A percentile compares a stretch with the other conserved stretches of the same genome.
Evolutionary conservation across 2,797 vertebrate species (phyloP).

Genomic region (Threskiornis aethiopicus): DNA sequence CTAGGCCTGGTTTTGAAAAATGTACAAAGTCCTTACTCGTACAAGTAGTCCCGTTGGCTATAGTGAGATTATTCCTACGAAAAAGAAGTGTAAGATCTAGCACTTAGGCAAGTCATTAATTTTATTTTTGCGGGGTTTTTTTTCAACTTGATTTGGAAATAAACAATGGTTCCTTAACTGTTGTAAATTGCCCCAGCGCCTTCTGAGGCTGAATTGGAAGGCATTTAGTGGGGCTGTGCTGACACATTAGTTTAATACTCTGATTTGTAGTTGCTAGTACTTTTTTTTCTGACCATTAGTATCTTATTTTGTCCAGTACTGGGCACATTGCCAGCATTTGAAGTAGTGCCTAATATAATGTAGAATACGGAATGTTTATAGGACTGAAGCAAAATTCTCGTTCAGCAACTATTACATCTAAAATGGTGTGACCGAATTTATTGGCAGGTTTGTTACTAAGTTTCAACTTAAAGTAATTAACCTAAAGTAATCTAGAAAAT

Average conservation of each 20-base stretch:
- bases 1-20: not conserved
- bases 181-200: not conserved
- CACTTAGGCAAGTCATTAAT: not conserved
- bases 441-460: not conserved
- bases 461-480: not conserved
- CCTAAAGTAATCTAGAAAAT: not conserved
- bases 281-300: not conserved
- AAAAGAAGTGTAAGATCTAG: not conserved
- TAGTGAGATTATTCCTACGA: not conserved
- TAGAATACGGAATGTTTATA: not conserved
- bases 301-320: not conserved
- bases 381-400: not conserved
- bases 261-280: not conserved
- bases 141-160: not conserved
- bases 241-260: not conserved
- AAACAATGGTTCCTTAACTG: not conserved
- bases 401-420: not conserved
- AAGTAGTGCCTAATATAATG: not conserved
- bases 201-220: not conserved
- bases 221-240: not conserved
- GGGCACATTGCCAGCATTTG: not conserved
- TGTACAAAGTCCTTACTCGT: not conserved
- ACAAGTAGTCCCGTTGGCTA: not conserved
- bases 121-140: not conserved
- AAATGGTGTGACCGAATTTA: not conserved